A percentile compares a stretch with the other conserved stretches of the same genome.
Conservation (phyloP, 2,888 invertebrate species). For the Athalia circularis region DNA sequence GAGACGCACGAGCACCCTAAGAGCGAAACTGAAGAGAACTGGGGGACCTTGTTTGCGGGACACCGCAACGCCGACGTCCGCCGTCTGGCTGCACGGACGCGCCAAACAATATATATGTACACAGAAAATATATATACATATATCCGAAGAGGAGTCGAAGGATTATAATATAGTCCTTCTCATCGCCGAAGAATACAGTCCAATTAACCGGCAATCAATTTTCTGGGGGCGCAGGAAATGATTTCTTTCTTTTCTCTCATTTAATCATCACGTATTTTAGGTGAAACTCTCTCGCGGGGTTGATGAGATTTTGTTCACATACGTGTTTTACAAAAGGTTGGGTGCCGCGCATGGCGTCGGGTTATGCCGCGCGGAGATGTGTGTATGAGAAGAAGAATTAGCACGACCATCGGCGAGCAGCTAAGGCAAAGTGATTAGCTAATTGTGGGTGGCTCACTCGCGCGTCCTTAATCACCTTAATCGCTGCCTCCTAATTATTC, state of each 20-base stretch:
- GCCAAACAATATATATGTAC: no score
- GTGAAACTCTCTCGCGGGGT: no score
- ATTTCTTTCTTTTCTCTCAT: no score
- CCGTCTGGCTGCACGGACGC: no score
- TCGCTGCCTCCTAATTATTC: slow-evolving; percentile 69
- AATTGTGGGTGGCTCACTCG: slow-evolving; percentile 63
- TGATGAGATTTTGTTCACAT: neutral
- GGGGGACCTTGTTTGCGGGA: slow-evolving; percentile 17
- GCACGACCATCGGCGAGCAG: slow-evolving; percentile 14
- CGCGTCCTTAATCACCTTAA: slow-evolving; percentile 66
- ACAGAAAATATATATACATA: no score
- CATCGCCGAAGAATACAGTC: no score
- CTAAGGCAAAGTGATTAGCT: slow-evolving; percentile 66
- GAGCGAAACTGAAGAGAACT: neutral
- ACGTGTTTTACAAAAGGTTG: neutral
- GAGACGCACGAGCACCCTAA: slow-evolving; percentile 35
- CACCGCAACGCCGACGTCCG: slow-evolving; percentile 3
- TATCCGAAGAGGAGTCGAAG: no score
- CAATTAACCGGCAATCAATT: no score
- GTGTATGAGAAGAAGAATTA: neutral
- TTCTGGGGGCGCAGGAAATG: no score
- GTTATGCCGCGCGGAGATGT: neutral
- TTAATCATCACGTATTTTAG: no score
- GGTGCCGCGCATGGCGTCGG: neutral
- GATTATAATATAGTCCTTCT: no score